A percentile compares a stretch with the other conserved stretches of the same genome.
Evolutionary conservation across 2,888 invertebrate genomes (phyloP).

Genomic region (Epirrhoe tristata): DNA sequence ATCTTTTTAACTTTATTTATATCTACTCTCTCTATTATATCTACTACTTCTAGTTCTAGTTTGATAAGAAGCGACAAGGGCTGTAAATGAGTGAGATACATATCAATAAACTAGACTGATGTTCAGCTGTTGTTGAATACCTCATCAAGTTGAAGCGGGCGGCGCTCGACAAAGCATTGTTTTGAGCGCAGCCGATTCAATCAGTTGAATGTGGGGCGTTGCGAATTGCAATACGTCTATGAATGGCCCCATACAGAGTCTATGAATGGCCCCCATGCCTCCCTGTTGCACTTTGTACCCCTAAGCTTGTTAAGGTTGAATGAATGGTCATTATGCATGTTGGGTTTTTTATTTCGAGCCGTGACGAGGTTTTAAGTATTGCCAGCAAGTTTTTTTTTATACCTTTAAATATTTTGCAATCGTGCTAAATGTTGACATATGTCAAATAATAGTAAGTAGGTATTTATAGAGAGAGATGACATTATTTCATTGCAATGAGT

Average conservation of each 20-base stretch:
- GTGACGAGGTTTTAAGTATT: background rate
- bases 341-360: slow-evolving; percentile 5
- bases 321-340: slow-evolving; percentile 28
- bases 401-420: background rate
- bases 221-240: slow-evolving; percentile 58
- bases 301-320: slow-evolving; percentile 55
- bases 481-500: slow-evolving; percentile 11
- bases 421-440: background rate
- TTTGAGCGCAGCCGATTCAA: slow-evolving; percentile 34
- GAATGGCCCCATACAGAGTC: slow-evolving; percentile 58
- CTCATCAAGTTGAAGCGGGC: slow-evolving; percentile 9
- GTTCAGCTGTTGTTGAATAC: slow-evolving; percentile 18
- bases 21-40: background rate
- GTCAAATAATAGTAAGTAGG: background rate
- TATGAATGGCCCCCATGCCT: slow-evolving; percentile 59
- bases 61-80: slow-evolving; percentile 5
- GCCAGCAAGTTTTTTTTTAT: background rate
- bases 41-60: background rate
- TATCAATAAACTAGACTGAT: slow-evolving; percentile 15
- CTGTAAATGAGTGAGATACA: slow-evolving; percentile 7
- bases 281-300: slow-evolving; percentile 44
- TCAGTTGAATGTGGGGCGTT: slow-evolving; percentile 46
- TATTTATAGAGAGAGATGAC: background rate
- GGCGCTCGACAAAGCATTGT: slow-evolving; percentile 19
- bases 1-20: background rate